Evolutionary conservation across 2,888 invertebrate genomes (phyloP).

Genomic region (Plutella xylostella): DNA sequence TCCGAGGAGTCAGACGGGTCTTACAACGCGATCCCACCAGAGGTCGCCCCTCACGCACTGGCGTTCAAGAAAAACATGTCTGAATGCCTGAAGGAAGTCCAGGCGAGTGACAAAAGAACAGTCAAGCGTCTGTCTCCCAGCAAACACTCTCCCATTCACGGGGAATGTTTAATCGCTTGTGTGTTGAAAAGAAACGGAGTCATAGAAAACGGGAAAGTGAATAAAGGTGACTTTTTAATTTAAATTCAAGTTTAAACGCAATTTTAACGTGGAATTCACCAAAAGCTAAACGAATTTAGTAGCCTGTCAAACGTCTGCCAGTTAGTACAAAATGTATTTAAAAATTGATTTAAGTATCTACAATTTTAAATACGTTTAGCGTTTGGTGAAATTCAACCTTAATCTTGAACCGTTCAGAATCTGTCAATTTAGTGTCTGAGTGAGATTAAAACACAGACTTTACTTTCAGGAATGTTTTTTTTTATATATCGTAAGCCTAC

Average conservation of each 20-base stretch:
- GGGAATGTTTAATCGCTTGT: conserved; percentile 56
- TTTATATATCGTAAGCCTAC: too few species aligned
- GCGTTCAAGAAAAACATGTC: conserved; percentile 55
- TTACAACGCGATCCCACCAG: conserved; percentile 51
- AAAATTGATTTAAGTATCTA: background rate
- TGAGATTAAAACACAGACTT: too few species aligned
- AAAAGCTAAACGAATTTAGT: background rate
- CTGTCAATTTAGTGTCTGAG: background rate
- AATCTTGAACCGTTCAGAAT: background rate
- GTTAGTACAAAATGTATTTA: background rate
- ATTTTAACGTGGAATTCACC: background rate
- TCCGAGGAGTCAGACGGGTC: conserved; percentile 59
- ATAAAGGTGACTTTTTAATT: conserved; percentile 36
- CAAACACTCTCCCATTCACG: conserved; percentile 48
- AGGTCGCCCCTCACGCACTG: conserved; percentile 34
- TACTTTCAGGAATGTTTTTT: too few species aligned
- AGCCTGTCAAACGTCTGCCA: background rate
- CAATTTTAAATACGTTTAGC: background rate
- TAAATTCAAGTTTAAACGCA: background rate
- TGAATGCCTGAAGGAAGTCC: conserved; percentile 47
- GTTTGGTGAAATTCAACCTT: background rate
- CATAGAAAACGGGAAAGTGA: conserved; percentile 43
- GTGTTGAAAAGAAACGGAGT: conserved; percentile 52
- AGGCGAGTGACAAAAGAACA: conserved; percentile 34
- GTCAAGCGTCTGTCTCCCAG: conserved; percentile 45